Evolutionary conservation across 2,113 vertebrate species (phyloP), one percentile per base, ranked within the genome.

Genomic region (Okapia johnstoni): DNA sequence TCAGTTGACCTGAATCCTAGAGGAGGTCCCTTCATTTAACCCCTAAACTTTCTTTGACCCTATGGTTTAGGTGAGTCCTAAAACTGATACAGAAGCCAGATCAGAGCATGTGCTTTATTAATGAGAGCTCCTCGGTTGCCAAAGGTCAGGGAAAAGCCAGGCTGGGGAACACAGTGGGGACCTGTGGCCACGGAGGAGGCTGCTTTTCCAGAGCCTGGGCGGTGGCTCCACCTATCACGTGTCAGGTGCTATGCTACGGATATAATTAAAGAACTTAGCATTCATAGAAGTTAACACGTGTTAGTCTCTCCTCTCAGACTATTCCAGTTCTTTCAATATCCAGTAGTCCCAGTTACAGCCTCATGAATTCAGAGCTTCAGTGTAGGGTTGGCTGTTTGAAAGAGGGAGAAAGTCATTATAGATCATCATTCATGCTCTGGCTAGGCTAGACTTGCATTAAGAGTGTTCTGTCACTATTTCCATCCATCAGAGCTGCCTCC

Each of bases 201-300:
- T 88, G 9, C 36, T 10, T 61, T 33, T 54, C 12, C 6, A 28
- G 79, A 94, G 21, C n/a, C 54, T 43, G 28, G 54, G 26, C 1
- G 6, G 16, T 40, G 16, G 11, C 17, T 90, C 66, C 30, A 15
- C 36, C 40, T 60, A 77, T 61, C 58, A 66, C 3, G 15, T 40
- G 26, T 95, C 93, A 83, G 85, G 76, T 94, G 66, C 60, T 94
- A 10, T 55, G 48, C 66, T 80, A 19, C 79, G 88, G 77, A 52
- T 92, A n/a, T 70, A 83, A 88, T 93, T 70, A 97, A 97, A 90
- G 77, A 96, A 97, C 54, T 85, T 94, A 77, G 94, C 85, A 85
- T 46, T 57, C 6, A 9, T 16, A 43, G 58, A 94, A 55, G 63
- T 93, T 79, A 85, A 92, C 84, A 87, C 77, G 80, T 95, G 55